A percentile compares a stretch with the other conserved stretches of the same genome.
These are phyloP conservation scores for Cyprinella venusta DNA, from an alignment of 2,797 vertebrate genomes.

Conservation along the genomic window DNA sequence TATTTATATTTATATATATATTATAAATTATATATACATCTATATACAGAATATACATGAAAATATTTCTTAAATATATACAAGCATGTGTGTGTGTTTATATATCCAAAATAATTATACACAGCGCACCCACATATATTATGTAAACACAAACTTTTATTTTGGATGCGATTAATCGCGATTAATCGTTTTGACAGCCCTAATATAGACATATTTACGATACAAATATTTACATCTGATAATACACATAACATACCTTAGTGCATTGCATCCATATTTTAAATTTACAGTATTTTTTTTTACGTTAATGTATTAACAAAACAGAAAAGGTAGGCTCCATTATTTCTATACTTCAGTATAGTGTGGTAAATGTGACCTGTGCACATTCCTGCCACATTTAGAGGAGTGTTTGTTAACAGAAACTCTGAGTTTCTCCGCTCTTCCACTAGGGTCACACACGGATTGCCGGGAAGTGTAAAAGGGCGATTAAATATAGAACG, in stretches of 20 bases:
- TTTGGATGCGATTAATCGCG: too few relatives aligned
- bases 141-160: too few relatives aligned
- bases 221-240: not conserved
- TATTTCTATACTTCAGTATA: not conserved
- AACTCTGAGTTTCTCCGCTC: not conserved
- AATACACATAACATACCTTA: not conserved
- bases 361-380: not conserved
- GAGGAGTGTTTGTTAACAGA: not conserved
- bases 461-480: constrained; percentile 9
- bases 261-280: not conserved
- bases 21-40: too few relatives aligned
- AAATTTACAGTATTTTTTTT: not conserved
- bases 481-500: constrained; percentile 44
- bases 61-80: too few relatives aligned
- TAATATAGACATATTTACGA: not conserved
- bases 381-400: not conserved
- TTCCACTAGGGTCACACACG: constrained; percentile 3
- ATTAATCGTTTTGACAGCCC: too few relatives aligned
- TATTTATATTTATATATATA: too few relatives aligned
- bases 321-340: not conserved
- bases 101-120: too few relatives aligned
- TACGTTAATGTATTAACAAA: not conserved
- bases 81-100: too few relatives aligned
- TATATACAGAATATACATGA: too few relatives aligned
- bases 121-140: too few relatives aligned